Conservation (phyloP, 2,797 vertebrate genomes). For the Linurgus olivaceus region DNA sequence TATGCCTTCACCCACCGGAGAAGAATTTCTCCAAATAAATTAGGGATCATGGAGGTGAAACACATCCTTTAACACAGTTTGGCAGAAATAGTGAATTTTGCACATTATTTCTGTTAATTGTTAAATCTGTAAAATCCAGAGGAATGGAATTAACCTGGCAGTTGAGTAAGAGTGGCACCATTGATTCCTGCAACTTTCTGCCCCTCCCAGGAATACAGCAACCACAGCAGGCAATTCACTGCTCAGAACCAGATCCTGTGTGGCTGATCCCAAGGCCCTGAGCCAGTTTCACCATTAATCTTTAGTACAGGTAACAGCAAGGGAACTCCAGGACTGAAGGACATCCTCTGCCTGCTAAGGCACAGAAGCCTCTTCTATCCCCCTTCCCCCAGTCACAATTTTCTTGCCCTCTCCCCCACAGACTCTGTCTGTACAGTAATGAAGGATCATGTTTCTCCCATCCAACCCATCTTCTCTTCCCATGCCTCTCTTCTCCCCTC, state of each 20-base stretch:
- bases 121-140: neutral
- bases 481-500: neutral
- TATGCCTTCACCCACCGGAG: neutral
- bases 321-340: neutral
- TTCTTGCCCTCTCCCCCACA: neutral
- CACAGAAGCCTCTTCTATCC: neutral
- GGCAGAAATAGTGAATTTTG: neutral
- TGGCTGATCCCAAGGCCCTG: neutral
- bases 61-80: neutral
- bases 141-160: neutral
- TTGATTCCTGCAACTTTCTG: neutral
- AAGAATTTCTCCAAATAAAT: neutral
- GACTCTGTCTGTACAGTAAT: neutral
- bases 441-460: neutral
- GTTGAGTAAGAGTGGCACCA: neutral
- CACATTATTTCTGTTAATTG: neutral
- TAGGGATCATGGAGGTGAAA: neutral
- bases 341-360: neutral
- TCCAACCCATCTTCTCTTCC: neutral
- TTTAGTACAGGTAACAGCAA: neutral
- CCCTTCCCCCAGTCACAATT: neutral
- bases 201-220: neutral
- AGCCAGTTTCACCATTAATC: neutral
- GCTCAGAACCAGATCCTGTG: neutral
- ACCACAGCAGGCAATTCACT: neutral